Percentiles rank a stretch among this genome's conserved stretches.
phyloP scores from a whole-genome alignment of 2,797 vertebrate species.

The Triplophysa yarkandensis region DNA sequence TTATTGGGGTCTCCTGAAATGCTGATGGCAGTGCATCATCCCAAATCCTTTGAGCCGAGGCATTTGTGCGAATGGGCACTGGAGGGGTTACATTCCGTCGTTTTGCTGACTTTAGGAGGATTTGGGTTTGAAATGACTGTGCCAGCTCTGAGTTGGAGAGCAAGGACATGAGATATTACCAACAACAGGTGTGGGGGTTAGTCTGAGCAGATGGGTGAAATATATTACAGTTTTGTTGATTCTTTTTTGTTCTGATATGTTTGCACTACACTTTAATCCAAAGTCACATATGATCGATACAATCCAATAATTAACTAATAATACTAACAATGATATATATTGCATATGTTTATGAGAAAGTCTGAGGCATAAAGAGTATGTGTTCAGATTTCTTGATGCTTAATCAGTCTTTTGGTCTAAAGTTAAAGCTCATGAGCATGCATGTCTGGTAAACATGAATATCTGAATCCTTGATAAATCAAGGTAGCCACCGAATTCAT shows the following conservation, averaged over 20 bases:
- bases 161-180: slow-evolving; percentile 6
- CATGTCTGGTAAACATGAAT: neutral
- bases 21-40: slow-evolving; percentile 39
- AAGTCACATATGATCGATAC: neutral
- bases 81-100: slow-evolving; percentile 40
- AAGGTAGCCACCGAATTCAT: neutral
- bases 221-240: neutral
- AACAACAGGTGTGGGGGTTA: slow-evolving; percentile 45
- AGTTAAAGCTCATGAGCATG: neutral
- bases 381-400: neutral
- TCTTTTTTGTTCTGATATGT: too few species aligned
- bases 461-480: neutral
- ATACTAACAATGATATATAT: too few species aligned
- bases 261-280: too few species aligned
- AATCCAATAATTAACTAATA: neutral
- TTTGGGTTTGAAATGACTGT: slow-evolving; percentile 25
- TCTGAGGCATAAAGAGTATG: neutral
- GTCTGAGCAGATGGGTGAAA: neutral
- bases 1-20: slow-evolving; percentile 47
- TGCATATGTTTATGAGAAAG: too few species aligned
- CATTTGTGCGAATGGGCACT: slow-evolving; percentile 24
- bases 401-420: neutral
- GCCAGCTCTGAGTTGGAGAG: slow-evolving; percentile 9
- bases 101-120: slow-evolving; percentile 51
- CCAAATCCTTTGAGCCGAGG: slow-evolving; percentile 50